Evolutionary conservation across 2,113 vertebrate genomes (phyloP), one percentile per base, ranked within the genome.

Genomic region (Myrmophylax atrothorax): DNA sequence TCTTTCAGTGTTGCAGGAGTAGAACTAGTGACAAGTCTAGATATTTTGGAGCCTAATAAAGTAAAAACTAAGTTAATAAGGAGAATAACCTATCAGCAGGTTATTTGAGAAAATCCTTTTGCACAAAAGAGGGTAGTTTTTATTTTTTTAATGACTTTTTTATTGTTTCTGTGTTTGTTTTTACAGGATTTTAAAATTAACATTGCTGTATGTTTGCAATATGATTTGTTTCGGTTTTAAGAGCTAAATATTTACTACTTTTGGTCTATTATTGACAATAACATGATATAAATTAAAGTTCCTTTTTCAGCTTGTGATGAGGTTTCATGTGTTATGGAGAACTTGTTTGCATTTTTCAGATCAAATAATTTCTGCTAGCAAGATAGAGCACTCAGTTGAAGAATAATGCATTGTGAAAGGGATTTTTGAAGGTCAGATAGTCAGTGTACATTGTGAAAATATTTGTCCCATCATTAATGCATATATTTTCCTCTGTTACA

Each of bases 401-500:
- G 60, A 77, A 42, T 33, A 66, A 66, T 73, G 92, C 0, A 63
- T 63, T 31, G 63, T 88, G 25, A 42, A 80, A 42, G 46, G n/a
- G 33, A 31, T 50, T 91, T 76, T 38, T 55, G 35, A 79, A 86
- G 18, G 19, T 86, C 56, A 14, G 37, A 46, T 56, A 50, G 16
- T 70, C 35, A 40, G 26, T 13, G 24, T 64, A n/a, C 42, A 14
- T 33, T 78, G 25, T 89, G 19, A 74, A 90, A 78, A 15, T 49
- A 6, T 85, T 58, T 77, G 38, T 91, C 53, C 60, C 22, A 70
- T 96, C 28, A 15, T 62, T 93, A 66, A 79, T 63, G 23, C 56
- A 18, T 84, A n/a, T 83, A 58, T 89, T 91, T 89, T 89, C 63
- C 53, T 95, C 83, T 91, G 9, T 89, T 93, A 44, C 74, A 99